Base-by-base conservation (phyloP, 2,113 vertebrate species). In the Antennarius striatus region DNA sequence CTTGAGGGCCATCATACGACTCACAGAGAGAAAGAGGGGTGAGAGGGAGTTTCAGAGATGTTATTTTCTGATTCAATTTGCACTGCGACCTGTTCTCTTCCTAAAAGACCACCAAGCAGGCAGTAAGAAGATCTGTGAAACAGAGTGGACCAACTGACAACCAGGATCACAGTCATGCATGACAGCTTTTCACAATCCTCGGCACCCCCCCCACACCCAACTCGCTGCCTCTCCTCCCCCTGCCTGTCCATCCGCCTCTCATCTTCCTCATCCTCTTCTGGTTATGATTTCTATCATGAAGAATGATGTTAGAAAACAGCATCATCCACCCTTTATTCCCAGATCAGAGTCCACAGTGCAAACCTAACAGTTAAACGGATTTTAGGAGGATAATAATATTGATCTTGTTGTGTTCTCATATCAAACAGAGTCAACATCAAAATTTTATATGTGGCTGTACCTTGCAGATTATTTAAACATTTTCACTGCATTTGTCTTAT, bases 61-160 rank as follows among this genome's bases (percentile, higher is more conserved):
- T 82, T 83, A 78, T 84, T 86, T 84, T 88, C 77, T 72, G 69
- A 70, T 71, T 56, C 77, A 77, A 79, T 79, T 79, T 80, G 81
- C 68, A 83, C 73, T 3, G 51, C 83, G 79, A 85, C 81, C 81
- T 83, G 84, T 84, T 88, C 86, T 85, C 72, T 71, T 70, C 76
- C 77, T 68, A 73, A 79, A 81, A 86, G 89, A 89, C 88, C 88
- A 89, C 87, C 89, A 76, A 79, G 79, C 81, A 86, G 71, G 66
- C 85, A 79, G 87, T 81, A 82, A 86, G 86, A 63, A 79, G 89
- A 86, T 91, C 79, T 76, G 80, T 88, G 88, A 89, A 90, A 88
- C 90, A 81, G 88, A 90, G 89, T 83, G 76, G 75, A 82, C 86
- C 87, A 84, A 91, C 90, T 88, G 89, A 90, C 89, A 83, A 81